Evolutionary conservation across 1,140 invertebrate genomes (phyloP), one percentile per base, ranked within the genome.

Genomic region (Cyclina sinensis): DNA sequence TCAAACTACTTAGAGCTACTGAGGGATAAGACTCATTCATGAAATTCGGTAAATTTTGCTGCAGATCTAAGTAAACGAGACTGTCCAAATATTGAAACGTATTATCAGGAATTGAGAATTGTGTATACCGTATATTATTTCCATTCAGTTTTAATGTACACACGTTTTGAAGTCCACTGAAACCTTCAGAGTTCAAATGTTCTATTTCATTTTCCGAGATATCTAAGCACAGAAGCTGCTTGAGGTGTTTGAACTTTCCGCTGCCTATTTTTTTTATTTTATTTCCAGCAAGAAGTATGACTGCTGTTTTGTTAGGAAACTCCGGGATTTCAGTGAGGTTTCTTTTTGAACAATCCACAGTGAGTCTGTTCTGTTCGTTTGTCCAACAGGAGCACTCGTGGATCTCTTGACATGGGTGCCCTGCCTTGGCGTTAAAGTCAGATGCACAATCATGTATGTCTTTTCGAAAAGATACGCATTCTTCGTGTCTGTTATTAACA

Each of bases 81-180:
- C 43, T 46, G 0, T 59, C 35, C 27, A 82, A 48, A 0, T 3
- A 12, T n/a, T 43, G 1, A n/a, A 82, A 82, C 12, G 35, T 18
- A 5, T 1, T 18, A 1, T 68, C 35, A 12, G 57, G 27, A 48
- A 82, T 43, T 37, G n/a, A 14, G 5, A 14, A 16, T 1, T 57
- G 24, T 18, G 24, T 82, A 18, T 65, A 48, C 43, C 27, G 18
- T 46, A 82, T 43, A 46, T 46, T 27, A 21, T 65, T 82, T n/a
- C 37, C 27, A 68, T 30, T 68, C 14, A 82, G 35, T 32, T 82
- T 46, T 30, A 82, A 39, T 46, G 14, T 27, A 32, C 27, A 37
- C 43, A 82, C 30, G 24, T 37, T 46, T 14, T 68, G 11, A 32
- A 82, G 62, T 16, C 80, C 80, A 11, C 11, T 1, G 68, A 82